phyloP scores from a whole-genome alignment of 2,797 vertebrate species.

The Adelosebastes latens region DNA sequence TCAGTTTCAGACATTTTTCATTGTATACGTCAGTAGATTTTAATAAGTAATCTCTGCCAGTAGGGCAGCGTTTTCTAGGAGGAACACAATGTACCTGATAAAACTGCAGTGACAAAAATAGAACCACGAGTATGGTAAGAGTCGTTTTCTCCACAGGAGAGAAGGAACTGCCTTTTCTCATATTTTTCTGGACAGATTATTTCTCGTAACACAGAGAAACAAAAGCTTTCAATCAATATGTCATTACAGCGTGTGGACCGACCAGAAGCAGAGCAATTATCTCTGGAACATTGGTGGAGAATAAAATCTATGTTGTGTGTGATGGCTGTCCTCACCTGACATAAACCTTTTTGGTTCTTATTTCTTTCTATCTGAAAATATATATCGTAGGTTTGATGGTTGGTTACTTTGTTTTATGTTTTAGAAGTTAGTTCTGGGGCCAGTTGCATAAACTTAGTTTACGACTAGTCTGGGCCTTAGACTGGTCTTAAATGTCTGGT shows the following conservation, averaged over 20 bases:
- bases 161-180: background rate
- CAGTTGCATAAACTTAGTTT: no score
- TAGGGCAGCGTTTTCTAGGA: background rate
- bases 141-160: background rate
- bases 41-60: background rate
- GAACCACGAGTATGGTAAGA: background rate
- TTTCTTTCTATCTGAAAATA: background rate
- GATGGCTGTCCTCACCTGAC: background rate
- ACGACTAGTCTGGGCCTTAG: no score
- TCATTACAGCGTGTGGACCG: background rate
- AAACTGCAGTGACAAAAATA: background rate
- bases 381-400: background rate
- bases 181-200: background rate
- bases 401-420: background rate
- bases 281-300: background rate
- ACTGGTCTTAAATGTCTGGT: no score
- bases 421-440: background rate
- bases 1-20: background rate
- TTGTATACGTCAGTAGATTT: background rate
- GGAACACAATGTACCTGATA: background rate
- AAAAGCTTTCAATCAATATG: slow-evolving; percentile 15
- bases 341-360: background rate
- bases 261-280: background rate
- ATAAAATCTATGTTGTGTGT: background rate
- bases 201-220: background rate